Evolutionary conservation across 2,888 invertebrate species (phyloP).

Genomic region (Nemotelus nigrinus): DNA sequence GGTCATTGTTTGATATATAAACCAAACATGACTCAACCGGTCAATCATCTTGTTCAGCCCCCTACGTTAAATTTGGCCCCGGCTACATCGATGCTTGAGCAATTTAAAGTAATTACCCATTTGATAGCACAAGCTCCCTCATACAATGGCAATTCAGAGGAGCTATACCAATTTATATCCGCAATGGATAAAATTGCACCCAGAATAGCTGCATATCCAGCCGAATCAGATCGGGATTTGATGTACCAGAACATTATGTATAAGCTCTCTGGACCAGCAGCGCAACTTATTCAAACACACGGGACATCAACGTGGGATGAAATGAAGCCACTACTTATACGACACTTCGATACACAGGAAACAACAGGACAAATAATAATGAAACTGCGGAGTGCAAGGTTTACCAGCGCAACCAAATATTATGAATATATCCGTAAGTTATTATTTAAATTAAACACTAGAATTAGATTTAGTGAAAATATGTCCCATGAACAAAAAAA

Average conservation of each 20-base stretch:
- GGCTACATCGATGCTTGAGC: no score
- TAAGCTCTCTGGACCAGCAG: constrained; percentile 9
- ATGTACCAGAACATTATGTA: constrained; percentile 5
- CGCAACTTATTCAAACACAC: constrained; percentile 5
- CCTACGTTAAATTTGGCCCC: no score
- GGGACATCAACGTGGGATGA: not conserved
- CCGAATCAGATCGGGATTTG: not conserved
- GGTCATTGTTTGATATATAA: no score
- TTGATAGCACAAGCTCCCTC: no score
- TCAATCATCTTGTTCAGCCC: no score
- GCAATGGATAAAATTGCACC: no score
- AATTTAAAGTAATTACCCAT: no score
- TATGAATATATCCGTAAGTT: constrained; percentile 15
- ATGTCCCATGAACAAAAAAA: not conserved
- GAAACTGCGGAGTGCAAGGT: not conserved
- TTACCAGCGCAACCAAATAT: not conserved
- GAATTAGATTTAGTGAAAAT: constrained; percentile 13
- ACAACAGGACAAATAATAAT: constrained; percentile 2
- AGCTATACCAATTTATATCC: no score
- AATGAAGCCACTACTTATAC: constrained; percentile 5
- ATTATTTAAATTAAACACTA: constrained; percentile 3
- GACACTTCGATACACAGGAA: not conserved
- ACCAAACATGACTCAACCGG: no score
- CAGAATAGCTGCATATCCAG: constrained; percentile 7
- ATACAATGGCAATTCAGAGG: no score